These are phyloP conservation scores for Gallinago stenura DNA, from an alignment of 2,797 vertebrate species.

Conservation along the genomic window DNA sequence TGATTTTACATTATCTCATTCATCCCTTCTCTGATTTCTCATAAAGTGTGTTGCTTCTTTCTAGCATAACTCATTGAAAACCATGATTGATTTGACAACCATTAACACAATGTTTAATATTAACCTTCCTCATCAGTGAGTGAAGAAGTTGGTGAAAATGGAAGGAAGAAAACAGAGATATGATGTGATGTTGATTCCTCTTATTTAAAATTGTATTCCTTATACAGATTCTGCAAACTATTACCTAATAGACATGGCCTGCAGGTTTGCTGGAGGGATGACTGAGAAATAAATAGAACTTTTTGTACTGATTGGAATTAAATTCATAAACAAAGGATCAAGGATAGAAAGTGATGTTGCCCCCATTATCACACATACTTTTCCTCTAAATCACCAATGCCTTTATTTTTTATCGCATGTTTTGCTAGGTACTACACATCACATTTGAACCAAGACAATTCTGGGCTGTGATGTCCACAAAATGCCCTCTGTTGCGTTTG, in stretches of 20 bases:
- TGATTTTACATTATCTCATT: constrained; percentile 83
- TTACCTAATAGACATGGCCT: neutral
- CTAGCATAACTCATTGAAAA: constrained; percentile 77
- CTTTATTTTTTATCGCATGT: neutral
- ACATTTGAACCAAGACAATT: neutral
- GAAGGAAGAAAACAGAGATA: neutral
- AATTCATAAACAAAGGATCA: neutral
- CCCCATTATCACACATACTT: neutral
- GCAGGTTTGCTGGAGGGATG: neutral
- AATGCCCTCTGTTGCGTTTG: neutral
- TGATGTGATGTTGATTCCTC: neutral
- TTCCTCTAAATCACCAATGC: neutral
- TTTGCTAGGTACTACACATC: neutral
- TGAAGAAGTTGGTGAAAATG: constrained; percentile 14
- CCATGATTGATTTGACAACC: constrained; percentile 79
- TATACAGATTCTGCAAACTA: neutral
- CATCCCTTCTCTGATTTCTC: constrained; percentile 79
- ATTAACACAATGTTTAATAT: constrained; percentile 77
- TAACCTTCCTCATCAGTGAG: constrained; percentile 68
- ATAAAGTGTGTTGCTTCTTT: constrained; percentile 78
- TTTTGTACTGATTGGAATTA: neutral
- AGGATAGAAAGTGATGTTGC: neutral
- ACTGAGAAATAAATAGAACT: neutral
- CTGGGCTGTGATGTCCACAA: neutral
- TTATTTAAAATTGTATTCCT: constrained; percentile 17